A percentile compares a stretch with the other conserved stretches of the same genome.
Evolutionary conservation across 2,888 invertebrate genomes (phyloP).

Genomic region (Drosophila koepferae): DNA sequence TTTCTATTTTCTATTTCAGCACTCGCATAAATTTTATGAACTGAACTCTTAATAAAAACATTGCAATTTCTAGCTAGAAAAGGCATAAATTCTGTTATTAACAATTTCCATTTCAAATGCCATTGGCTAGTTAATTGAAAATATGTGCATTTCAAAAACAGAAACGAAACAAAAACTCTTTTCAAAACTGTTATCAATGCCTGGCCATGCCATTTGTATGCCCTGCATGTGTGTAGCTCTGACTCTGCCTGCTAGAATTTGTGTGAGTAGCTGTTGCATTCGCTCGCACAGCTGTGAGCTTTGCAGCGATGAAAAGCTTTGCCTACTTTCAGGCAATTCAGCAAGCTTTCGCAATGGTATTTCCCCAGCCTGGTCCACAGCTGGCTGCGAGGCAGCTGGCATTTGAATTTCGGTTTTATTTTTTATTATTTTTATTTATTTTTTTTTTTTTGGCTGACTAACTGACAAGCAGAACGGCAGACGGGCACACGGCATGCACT

Average conservation of each 20-base stretch:
- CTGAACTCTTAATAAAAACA: not conserved
- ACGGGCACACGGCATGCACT: constrained; percentile 53
- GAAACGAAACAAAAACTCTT: not conserved
- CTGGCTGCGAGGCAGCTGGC: constrained; percentile 34
- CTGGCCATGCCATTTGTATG: not conserved
- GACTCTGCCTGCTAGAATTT: too few species aligned
- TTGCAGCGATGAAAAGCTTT: constrained; percentile 27
- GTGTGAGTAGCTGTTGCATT: constrained; percentile 56
- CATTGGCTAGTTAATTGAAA: not conserved
- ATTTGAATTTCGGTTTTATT: constrained; percentile 20
- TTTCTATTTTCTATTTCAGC: not conserved
- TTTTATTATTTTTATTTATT: not conserved
- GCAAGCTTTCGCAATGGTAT: constrained; percentile 29
- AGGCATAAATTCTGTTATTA: not conserved
- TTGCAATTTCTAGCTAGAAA: not conserved
- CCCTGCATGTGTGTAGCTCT: too few species aligned
- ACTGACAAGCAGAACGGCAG: not conserved
- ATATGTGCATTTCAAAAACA: not conserved
- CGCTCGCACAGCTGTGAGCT: constrained; percentile 43
- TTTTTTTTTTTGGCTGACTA: constrained; percentile 1
- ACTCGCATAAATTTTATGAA: not conserved
- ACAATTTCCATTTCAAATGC: not conserved
- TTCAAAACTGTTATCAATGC: not conserved
- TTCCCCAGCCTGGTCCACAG: constrained; percentile 48
- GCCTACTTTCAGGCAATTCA: constrained; percentile 15